Evolutionary conservation across 2,888 invertebrate species (phyloP), one percentile per base, ranked within the genome.

Genomic region (Conchocele bisecta): DNA sequence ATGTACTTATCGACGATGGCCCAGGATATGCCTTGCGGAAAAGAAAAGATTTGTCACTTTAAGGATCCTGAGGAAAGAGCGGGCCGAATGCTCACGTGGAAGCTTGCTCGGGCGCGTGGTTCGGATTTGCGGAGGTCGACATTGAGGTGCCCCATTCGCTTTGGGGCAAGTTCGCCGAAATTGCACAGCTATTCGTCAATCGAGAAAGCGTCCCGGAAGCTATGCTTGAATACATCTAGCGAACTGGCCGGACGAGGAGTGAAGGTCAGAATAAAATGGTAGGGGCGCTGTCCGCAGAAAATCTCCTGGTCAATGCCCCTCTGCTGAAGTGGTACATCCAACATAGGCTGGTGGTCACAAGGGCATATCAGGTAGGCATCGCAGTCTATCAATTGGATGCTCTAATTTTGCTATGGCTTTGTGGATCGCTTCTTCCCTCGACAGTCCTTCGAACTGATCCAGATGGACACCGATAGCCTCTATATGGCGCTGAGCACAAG

Each of bases 351-450:
- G 31, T 15, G 5, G 31, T 58, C 28, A 41, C 6, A n/a, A 24
- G 37, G 1, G 24, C 57, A 11, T 57, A 15, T 15, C 57, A 57
- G 28, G 26, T 42, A 6, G 28, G 57, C 15, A 57, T 46, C 22
- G 57, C 29, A 15, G 42, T 57, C 15, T 57, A 50, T 28, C 42
- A 57, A 20, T 20, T 57, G 4, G 44, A 50, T 50, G 50, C 6
- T 50, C 0, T n/a, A 29, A 11, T 50, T 50, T 2, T 26, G 6
- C 2, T 29, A 50, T 31, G 50, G 17, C 26, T 29, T 24, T 13
- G 29, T 50, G 13, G 50, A 50, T 20, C 26, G 15, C 26, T 50
- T 29, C 31, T 13, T 6, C 15, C 13, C 17, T 3, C 26, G 29
- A 3, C n/a, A 26, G 26, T 15, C 9, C 3, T 50, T 50, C 29